Evolutionary conservation across 2,888 invertebrate species (phyloP).

Genomic region (Athalia circularis): DNA sequence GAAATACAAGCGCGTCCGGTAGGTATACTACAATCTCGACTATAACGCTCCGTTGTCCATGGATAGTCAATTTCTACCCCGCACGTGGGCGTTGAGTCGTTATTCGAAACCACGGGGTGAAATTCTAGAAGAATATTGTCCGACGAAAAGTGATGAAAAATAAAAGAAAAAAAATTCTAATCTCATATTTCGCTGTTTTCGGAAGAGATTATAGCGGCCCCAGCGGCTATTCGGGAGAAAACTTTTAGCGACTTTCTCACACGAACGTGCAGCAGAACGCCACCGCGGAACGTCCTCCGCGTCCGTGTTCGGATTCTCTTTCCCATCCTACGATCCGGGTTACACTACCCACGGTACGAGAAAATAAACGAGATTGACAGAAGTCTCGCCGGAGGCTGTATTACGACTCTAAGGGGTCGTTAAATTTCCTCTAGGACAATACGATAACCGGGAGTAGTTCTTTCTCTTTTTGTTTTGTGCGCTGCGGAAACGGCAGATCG

Average conservation of each 20-base stretch:
- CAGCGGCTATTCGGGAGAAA: constrained; percentile 5
- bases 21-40: no score
- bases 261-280: background rate
- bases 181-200: constrained; percentile 11
- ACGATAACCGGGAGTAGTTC: constrained; percentile 25
- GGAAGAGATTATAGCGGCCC: constrained; percentile 10
- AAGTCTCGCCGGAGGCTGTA: constrained; percentile 31
- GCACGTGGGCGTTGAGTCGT: background rate
- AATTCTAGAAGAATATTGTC: constrained; percentile 19
- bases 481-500: constrained; percentile 6
- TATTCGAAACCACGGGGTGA: constrained; percentile 12
- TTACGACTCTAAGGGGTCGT: constrained; percentile 34
- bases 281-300: background rate
- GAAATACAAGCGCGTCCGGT: constrained; percentile 16
- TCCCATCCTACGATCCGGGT: constrained; percentile 1
- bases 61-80: no score
- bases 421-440: constrained; percentile 37
- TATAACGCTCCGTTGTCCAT: no score
- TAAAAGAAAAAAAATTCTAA: constrained; percentile 7
- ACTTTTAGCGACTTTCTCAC: constrained; percentile 18
- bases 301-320: background rate
- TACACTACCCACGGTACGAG: background rate
- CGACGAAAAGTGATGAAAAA: background rate
- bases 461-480: constrained; percentile 5
- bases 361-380: constrained; percentile 16